Evolutionary conservation across 2,113 vertebrate genomes (phyloP).

Genomic region (Phylloscopus trochilus): DNA sequence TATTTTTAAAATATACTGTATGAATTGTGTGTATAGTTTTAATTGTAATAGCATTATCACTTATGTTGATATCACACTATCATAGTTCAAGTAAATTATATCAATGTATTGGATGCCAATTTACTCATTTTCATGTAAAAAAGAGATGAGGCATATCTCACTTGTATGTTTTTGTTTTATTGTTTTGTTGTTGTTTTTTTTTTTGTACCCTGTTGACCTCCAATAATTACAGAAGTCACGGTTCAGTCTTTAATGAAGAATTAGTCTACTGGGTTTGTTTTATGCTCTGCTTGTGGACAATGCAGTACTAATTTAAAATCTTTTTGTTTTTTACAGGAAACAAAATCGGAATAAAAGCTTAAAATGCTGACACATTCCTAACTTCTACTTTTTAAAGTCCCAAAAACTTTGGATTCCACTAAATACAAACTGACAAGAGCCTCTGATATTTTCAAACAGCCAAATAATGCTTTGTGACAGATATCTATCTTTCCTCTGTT

Average conservation of each 20-base stretch:
- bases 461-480: not conserved
- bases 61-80: not conserved
- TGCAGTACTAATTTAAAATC: not conserved
- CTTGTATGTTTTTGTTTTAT: not conserved
- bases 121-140: not conserved
- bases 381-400: not conserved
- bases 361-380: constrained; percentile 16
- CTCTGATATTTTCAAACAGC: constrained; percentile 28
- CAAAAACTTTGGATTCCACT: not conserved
- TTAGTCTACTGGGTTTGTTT: not conserved
- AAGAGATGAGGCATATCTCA: not conserved
- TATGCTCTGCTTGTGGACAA: not conserved
- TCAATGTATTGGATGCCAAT: not conserved
- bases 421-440: not conserved
- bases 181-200: not conserved
- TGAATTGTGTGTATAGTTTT: not conserved
- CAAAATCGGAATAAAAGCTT: not conserved
- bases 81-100: not conserved
- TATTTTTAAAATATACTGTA: not conserved
- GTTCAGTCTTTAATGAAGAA: not conserved
- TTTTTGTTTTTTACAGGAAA: not conserved
- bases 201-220: not conserved
- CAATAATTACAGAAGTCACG: not conserved
- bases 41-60: not conserved
- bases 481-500: not conserved